Evolutionary conservation across 2,888 invertebrate genomes (phyloP).

Genomic region (Linyphia triangularis): DNA sequence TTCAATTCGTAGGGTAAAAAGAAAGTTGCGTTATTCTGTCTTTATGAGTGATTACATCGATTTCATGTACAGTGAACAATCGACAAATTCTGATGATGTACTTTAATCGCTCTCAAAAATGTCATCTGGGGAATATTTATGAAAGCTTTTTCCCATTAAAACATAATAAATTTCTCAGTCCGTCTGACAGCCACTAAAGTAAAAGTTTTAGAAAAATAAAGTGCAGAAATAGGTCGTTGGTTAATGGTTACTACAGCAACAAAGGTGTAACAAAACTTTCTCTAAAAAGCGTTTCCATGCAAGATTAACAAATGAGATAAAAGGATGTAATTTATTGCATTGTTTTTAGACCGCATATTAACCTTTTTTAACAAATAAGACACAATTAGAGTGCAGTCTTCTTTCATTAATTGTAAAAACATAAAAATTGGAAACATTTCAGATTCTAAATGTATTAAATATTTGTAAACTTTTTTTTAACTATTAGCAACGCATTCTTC

Average conservation of each 20-base stretch:
- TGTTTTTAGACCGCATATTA: not conserved
- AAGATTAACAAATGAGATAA: not conserved
- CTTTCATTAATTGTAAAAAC: not conserved
- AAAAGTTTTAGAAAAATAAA: not conserved
- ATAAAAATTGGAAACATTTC: not conserved
- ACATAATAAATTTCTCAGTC: too few relatives aligned
- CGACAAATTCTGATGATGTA: too few relatives aligned
- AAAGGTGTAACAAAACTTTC: constrained; percentile 13
- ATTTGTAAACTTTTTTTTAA: too few relatives aligned
- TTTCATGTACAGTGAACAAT: too few relatives aligned
- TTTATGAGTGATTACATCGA: too few relatives aligned
- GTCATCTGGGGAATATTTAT: too few relatives aligned
- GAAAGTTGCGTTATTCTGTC: too few relatives aligned
- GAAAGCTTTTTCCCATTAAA: too few relatives aligned
- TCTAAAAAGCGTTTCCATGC: not conserved
- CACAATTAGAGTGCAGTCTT: not conserved
- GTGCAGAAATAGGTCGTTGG: constrained; percentile 10
- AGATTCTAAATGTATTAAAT: not conserved
- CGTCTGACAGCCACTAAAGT: too few relatives aligned
- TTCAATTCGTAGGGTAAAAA: too few relatives aligned
- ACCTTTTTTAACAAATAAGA: not conserved
- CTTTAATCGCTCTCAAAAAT: too few relatives aligned
- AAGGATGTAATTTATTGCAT: constrained; percentile 9
- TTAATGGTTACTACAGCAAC: constrained; percentile 25
- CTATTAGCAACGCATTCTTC: too few relatives aligned